Evolutionary conservation across 2,888 invertebrate species (phyloP), one percentile per base, ranked within the genome.

Genomic region (Perizoma affinitatum): DNA sequence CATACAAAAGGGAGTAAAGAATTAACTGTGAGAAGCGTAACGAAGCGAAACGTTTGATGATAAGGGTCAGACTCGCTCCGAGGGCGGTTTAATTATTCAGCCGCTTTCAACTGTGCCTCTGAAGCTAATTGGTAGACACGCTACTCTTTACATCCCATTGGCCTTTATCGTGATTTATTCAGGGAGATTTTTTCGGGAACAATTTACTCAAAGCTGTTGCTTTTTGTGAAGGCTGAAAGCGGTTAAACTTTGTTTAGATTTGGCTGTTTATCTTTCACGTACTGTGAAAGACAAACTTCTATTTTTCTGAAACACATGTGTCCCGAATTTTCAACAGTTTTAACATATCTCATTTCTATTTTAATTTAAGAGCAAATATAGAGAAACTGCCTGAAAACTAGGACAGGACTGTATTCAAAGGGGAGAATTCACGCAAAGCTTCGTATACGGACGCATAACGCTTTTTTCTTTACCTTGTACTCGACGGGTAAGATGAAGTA

Each of bases 61-160:
- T 82, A 79, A 86, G 84, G 88, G 87, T 86, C 74, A 72, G 62
- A 58, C 71, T 67, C 59, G 59, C 69, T 67, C 68, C 68, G 70
- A 68, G 67, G 72, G 66, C 66, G 67, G 67, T 75, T 86, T 84
- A 87, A 89, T 90, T 89, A 90, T 89, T 89, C 84, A 89, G 74
- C 67, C 67, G 82, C 82, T 88, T 80, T 84, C 82, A 82, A 78
- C 84, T 83, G 79, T 58, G 69, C 77, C 72, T 66, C 74, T 78
- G 71, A 76, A 82, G 80, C 84, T 87, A 87, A 87, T 87, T 87
- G 83, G 76, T 75, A 80, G 74, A 77, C 81, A 72, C 73, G 76
- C 72, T 69, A 70, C 75, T 71, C 72, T 79, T 78, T 76, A 76
- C 78, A 72, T 75, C 70, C 75, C 76, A 74, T 76, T 80, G 78